Percentiles rank a stretch among this genome's conserved stretches.
phyloP scores from a whole-genome alignment of 2,113 vertebrate genomes.

The Otolemur garnettii region DNA sequence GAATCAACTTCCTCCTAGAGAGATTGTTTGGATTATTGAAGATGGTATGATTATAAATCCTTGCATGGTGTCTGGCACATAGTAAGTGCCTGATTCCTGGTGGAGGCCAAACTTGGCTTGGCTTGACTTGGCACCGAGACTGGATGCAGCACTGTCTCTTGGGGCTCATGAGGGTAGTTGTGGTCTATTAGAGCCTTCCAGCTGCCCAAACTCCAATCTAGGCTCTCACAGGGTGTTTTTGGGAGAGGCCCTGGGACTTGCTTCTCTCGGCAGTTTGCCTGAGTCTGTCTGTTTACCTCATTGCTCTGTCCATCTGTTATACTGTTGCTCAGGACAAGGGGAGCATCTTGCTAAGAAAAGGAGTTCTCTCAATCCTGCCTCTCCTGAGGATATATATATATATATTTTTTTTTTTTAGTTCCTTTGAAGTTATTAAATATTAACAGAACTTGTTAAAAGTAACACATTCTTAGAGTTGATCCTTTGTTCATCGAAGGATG shows the following conservation, averaged over 20 bases:
- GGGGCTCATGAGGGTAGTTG: not conserved
- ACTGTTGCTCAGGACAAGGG: not conserved
- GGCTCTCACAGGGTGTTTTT: not conserved
- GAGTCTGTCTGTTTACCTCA: conserved; percentile 14
- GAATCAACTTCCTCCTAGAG: not conserved
- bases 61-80: not conserved
- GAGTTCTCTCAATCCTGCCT: not conserved
- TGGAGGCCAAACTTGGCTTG: not conserved
- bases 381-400: not conserved
- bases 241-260: conserved; percentile 16
- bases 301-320: not conserved
- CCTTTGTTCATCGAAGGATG: not conserved
- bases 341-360: conserved; percentile 53
- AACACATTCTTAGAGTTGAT: conserved; percentile 41
- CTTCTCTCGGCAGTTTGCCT: not conserved
- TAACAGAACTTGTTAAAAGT: conserved; percentile 59
- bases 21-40: not conserved
- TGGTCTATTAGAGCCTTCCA: not conserved
- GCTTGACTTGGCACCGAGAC: not conserved
- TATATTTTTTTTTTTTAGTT: not conserved
- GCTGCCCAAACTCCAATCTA: not conserved
- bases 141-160: not conserved
- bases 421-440: conserved; percentile 48
- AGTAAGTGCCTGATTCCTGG: not conserved
- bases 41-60: not conserved